Conservation (phyloP, 1,140 invertebrate species). For the Cardiocondyla obscurior region DNA sequence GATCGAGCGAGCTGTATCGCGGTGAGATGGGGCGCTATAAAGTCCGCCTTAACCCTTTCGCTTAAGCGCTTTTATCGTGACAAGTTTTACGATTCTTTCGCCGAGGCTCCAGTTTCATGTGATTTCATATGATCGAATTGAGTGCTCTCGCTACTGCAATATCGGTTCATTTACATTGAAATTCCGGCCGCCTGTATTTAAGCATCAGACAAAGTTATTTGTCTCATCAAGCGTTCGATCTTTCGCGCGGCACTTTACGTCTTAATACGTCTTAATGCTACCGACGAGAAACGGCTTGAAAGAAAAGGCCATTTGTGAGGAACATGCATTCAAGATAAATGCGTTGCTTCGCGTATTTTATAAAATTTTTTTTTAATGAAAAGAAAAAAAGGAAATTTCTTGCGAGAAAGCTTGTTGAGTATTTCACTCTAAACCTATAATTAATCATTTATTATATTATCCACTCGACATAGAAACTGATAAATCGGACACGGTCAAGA, state of each 20-base stretch:
- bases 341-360: neutral
- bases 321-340: neutral
- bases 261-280: neutral
- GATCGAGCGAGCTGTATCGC: slow-evolving; percentile 38
- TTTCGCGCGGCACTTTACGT: neutral
- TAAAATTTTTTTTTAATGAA: too few species aligned
- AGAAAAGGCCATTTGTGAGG: neutral
- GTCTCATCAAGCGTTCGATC: neutral
- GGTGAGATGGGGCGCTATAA: slow-evolving; percentile 3
- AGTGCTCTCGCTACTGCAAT: neutral
- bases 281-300: neutral
- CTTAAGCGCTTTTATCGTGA: neutral
- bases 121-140: neutral
- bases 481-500: neutral
- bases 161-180: slow-evolving; percentile 8
- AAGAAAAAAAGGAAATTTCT: neutral
- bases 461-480: neutral
- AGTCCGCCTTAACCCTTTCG: neutral
- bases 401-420: neutral
- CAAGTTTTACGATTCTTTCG: slow-evolving; percentile 3
- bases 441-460: neutral
- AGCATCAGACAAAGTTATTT: neutral
- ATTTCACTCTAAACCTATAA: neutral
- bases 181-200: neutral
- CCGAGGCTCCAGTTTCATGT: neutral